Conservation (phyloP, 1,140 invertebrate genomes). For the Wasmannia auropunctata region DNA sequence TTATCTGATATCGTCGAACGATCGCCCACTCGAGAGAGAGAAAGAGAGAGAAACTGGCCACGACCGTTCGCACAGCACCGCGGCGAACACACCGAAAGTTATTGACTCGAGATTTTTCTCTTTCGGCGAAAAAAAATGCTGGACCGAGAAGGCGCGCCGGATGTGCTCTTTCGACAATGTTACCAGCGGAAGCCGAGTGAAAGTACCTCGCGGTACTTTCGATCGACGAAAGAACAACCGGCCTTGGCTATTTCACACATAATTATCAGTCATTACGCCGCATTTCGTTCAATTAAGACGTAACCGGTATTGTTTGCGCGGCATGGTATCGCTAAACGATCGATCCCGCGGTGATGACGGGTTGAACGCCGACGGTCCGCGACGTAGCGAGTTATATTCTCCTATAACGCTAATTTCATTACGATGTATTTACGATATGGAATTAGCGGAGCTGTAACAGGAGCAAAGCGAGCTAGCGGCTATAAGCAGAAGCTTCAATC, state of each 20-base stretch:
- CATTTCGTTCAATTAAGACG: constrained; percentile 16
- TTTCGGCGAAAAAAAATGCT: neutral
- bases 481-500: neutral
- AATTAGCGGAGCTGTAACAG: neutral
- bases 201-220: constrained; percentile 40
- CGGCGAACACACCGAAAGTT: neutral
- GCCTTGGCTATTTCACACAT: constrained; percentile 48
- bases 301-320: constrained; percentile 19
- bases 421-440: no score
- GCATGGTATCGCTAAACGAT: constrained; percentile 1
- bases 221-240: constrained; percentile 34
- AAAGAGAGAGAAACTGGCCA: no score
- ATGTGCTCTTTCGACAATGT: neutral
- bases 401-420: neutral
- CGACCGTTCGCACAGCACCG: neutral
- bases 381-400: neutral
- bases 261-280: constrained; percentile 25
- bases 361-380: neutral
- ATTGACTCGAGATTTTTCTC: neutral
- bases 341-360: neutral
- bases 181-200: constrained; percentile 29
- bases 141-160: neutral
- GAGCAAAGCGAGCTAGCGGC: neutral
- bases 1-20: neutral
- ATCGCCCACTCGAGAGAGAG: neutral